Conservation (phyloP, 1,140 invertebrate species). For the Sinonovacula constricta region DNA sequence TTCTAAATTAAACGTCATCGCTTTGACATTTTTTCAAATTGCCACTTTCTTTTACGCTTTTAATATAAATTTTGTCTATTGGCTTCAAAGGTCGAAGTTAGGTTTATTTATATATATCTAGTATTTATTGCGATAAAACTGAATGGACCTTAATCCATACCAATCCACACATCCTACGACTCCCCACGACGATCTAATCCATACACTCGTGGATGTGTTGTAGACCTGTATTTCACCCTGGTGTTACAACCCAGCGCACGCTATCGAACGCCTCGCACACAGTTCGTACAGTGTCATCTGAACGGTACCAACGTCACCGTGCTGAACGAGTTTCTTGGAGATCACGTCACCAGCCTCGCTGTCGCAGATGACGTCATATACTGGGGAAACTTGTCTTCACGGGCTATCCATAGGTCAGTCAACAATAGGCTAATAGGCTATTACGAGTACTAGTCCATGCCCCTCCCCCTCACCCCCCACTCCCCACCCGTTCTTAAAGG, state of each 20-base stretch:
- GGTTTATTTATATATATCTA: background rate
- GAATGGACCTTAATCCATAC: too few relatives aligned
- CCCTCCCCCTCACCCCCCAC: background rate
- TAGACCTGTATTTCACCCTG: constrained; percentile 35
- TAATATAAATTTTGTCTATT: background rate
- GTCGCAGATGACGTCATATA: constrained; percentile 37
- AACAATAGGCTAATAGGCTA: background rate
- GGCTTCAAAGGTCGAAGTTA: background rate
- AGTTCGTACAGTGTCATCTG: constrained; percentile 7
- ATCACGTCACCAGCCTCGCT: constrained; percentile 1
- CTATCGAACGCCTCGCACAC: background rate
- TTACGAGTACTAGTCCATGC: background rate
- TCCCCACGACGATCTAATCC: background rate
- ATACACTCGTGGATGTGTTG: background rate
- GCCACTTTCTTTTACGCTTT: too few relatives aligned
- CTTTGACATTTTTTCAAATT: too few relatives aligned
- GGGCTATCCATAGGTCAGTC: constrained; percentile 16
- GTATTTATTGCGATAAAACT: too few relatives aligned
- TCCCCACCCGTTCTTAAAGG: background rate
- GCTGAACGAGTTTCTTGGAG: background rate
- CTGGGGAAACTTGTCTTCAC: constrained; percentile 30
- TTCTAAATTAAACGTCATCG: too few relatives aligned
- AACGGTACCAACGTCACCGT: constrained; percentile 9
- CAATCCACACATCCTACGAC: background rate
- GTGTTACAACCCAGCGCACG: background rate